These are phyloP conservation scores for Gymnobelideus leadbeateri DNA, from an alignment of 2,113 vertebrate species.

Conservation along the genomic window DNA sequence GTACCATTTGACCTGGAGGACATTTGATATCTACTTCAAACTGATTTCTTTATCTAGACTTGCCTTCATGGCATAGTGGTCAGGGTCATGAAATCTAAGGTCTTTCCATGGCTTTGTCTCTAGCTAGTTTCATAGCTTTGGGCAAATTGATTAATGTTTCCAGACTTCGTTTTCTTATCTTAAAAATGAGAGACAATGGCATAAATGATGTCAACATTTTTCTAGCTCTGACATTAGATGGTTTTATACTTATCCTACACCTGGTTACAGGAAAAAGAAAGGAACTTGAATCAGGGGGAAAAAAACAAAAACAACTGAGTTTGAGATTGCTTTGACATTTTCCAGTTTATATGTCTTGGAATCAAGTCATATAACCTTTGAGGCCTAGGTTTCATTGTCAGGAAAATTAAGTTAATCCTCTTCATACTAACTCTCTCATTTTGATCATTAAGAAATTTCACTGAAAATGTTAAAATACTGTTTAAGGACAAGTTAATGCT, in stretches of 20 bases:
- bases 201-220: neutral
- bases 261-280: neutral
- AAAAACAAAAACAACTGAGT: neutral
- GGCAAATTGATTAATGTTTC: neutral
- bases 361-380: neutral
- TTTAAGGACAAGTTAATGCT: neutral
- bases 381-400: neutral
- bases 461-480: neutral
- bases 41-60: neutral
- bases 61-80: neutral
- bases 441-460: neutral
- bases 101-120: neutral
- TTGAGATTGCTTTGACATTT: neutral
- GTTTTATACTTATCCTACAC: neutral
- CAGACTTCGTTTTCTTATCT: neutral
- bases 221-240: neutral
- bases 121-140: neutral
- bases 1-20: neutral
- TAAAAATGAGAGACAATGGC: neutral
- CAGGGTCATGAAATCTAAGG: neutral
- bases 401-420: neutral
- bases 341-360: neutral
- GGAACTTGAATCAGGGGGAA: neutral
- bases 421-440: neutral
- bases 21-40: neutral